These are phyloP conservation scores for Stenchaetothrips biformis DNA, from an alignment of 2,888 invertebrate species.

Conservation along the genomic window DNA sequence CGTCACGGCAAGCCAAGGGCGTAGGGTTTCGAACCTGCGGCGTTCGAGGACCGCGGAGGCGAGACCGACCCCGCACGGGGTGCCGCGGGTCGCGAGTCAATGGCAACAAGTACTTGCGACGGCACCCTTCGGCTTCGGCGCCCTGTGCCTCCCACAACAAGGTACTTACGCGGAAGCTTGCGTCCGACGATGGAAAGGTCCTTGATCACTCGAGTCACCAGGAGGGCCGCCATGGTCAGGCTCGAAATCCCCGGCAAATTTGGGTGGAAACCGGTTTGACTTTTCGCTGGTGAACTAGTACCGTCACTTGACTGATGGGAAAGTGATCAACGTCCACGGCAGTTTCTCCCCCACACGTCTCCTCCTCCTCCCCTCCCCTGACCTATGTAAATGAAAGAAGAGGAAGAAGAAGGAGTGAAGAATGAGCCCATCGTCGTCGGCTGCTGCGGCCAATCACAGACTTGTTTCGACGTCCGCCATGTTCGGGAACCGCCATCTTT, in stretches of 20 bases:
- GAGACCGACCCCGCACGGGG: too few relatives aligned
- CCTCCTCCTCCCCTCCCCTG: neutral
- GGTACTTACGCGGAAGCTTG: neutral
- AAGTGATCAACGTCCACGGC: slow-evolving; percentile 15
- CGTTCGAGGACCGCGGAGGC: too few relatives aligned
- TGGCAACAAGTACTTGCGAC: neutral
- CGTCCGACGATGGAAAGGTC: neutral
- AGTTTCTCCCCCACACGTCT: neutral
- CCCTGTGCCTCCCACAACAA: neutral
- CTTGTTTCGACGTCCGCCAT: too few relatives aligned
- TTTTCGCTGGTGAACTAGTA: neutral
- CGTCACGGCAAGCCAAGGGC: too few relatives aligned
- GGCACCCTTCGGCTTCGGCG: neutral
- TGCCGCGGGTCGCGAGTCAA: neutral
- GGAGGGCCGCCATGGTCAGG: neutral
- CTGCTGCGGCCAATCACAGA: too few relatives aligned
- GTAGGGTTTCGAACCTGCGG: too few relatives aligned
- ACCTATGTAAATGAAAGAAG: too few relatives aligned
- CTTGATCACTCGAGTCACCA: neutral
- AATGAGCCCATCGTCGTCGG: too few relatives aligned
- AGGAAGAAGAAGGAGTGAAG: too few relatives aligned
- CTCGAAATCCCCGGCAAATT: too few relatives aligned
- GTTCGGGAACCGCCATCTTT: too few relatives aligned
- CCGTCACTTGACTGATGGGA: slow-evolving; percentile 10
- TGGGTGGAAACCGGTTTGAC: too few relatives aligned